Evolutionary conservation across 1,140 invertebrate species (phyloP), one percentile per base, ranked within the genome.

Genomic region (Condylostylus longicornis): DNA sequence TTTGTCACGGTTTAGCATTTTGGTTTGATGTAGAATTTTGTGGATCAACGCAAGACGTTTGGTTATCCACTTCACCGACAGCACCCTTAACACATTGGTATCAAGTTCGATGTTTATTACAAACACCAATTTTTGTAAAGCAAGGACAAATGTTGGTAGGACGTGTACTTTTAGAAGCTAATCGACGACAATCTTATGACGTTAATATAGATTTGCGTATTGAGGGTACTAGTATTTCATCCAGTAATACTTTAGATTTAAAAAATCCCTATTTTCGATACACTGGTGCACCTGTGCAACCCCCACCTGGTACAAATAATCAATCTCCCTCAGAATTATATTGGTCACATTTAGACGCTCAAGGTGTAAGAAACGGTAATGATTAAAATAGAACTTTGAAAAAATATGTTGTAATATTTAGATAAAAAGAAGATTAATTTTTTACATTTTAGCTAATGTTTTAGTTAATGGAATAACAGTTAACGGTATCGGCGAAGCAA

Each of bases 11-110:
- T 7, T 65, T 99, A 39, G 95, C 95, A 14, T 98, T 98, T 66
- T 99, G 95, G 95, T 99, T 99, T 65, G 95, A 99, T 68, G 95
- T 98, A n/a, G 83, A 93, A 33, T 99, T 99, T 66, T 76, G 87
- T 34, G 95, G 95, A 18, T 79, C 77, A 37, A 77, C 74, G 41
- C 79, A 88, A 53, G 81, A 86, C 37, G 79, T 98, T 34, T 98
- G 94, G 93, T 63, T 98, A 4, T 97, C 93, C n/a, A 99, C 95
- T 15, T 78, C 93, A 6, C 95, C 95, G 1, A 97, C 91, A 13
- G 91, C 98, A 58, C 89, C 94, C n/a, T 65, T 98, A 3, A 98
- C 95, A 21, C 95, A 98, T 65, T 98, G 95, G 95, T 99, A 99
- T 65, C 94, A 99, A 74, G 94, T 99, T 8, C 73, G 95, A 29